These are phyloP conservation scores for Crocidura indochinensis DNA, from an alignment of 2,797 vertebrate genomes.

Conservation along the genomic window DNA sequence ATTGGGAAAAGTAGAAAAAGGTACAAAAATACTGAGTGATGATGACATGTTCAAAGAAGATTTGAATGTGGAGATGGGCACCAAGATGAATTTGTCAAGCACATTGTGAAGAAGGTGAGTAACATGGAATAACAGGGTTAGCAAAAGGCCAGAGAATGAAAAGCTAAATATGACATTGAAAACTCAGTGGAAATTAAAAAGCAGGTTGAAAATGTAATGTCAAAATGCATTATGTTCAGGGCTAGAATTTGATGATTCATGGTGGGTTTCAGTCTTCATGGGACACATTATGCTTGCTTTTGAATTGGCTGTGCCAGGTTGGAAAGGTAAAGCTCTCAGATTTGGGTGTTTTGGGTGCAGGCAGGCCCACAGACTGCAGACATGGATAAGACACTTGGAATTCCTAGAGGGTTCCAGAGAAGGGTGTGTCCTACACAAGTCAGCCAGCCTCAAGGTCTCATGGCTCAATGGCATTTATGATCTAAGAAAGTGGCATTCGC, in stretches of 20 bases:
- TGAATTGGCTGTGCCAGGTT: not conserved
- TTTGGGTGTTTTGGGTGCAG: not conserved
- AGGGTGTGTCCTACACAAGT: not conserved
- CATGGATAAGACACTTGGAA: not conserved
- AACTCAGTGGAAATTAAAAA: not conserved
- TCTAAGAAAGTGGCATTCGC: constrained; percentile 57
- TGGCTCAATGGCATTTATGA: constrained; percentile 23
- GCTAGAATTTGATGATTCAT: not conserved
- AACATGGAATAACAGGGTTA: not conserved
- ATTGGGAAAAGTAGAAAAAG: not conserved
- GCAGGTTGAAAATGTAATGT: constrained; percentile 1
- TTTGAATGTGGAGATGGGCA: constrained; percentile 14
- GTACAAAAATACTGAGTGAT: not conserved
- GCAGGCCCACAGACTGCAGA: not conserved
- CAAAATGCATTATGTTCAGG: constrained; percentile 34
- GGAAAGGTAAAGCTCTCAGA: not conserved
- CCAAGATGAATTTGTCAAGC: not conserved
- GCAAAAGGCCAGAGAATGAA: not conserved
- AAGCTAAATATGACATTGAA: not conserved
- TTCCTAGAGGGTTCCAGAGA: not conserved
- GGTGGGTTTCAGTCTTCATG: not conserved
- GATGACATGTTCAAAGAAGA: not conserved
- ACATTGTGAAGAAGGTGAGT: not conserved
- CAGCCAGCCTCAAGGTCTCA: not conserved
- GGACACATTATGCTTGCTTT: not conserved